Base-by-base conservation (phyloP, 2,888 invertebrate species). In the Vanessa cardui region DNA sequence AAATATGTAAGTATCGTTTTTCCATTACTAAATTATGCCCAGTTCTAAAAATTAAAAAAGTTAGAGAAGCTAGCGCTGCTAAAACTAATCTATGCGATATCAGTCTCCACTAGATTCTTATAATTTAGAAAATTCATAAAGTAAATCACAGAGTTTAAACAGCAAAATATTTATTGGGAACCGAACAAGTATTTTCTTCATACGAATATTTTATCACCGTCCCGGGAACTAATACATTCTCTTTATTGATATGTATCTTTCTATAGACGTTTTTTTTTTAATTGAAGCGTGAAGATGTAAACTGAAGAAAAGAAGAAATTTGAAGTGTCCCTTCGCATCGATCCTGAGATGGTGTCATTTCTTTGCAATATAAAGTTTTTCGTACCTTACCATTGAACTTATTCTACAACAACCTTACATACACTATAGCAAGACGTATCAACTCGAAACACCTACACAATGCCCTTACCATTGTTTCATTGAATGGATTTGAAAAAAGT, bases 51-150 rank as follows among this genome's bases (percentile, higher is more conserved):
- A 84, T 84, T 82, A 86, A 83, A 86, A 81, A 84, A 85, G 84
- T 87, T 83, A 88, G 87, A 89, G 90, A 92, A 90, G 92, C 92
- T 92, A 92, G 92, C 92, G 90, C 87, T 85, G 92, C 92, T 92
- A 92, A 91, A 92, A 90, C 92, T 92, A 91, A 90, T 90, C 91
- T 92, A 92, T 86, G 91, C 90, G 88, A 86, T 91, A 91, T 92
- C 92, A 92, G 92, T 92, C 92, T 92, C 92, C 91, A 90, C 89
- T 92, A 92, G 88, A 90, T 89, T 83, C 92, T 92, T 92, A 92
- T 80, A 91, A 90, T 92, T 91, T 92, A 92, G 90, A 91, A 87
- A 89, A 89, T 89, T 86, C 89, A 86, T 90, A 92, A 92, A 89
- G 86, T 89, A 90, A 92, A 92, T 92, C 92, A 92, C 92, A 92